Evolutionary conservation across 2,888 invertebrate genomes (phyloP), one percentile per base, ranked within the genome.

Genomic region (Heliconius ethilla): DNA sequence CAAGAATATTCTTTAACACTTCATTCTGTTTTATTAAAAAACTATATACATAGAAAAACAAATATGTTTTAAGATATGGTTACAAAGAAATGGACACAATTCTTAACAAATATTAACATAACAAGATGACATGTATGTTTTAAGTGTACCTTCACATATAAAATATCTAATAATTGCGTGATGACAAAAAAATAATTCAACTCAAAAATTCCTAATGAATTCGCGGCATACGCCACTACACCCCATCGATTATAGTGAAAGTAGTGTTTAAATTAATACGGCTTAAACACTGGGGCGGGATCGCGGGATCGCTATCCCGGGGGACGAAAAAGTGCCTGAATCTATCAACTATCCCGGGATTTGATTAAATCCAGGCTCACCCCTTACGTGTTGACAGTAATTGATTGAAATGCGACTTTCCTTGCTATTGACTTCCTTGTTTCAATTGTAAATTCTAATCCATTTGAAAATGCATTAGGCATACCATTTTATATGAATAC

Each of bases 311-410:
- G 91, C 85, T 84, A 85, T 89, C 91, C 89, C 90, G 80, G 83
- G 92, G 91, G 90, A 87, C 86, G 87, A 89, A 91, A 90, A 90
- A 91, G 89, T 89, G 89, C 88, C 90, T 87, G 87, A 90, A 91
- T 89, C 90, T 89, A 91, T 92, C 91, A 90, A 89, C 88, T 89
- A 87, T 87, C 84, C 86, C 86, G 90, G 89, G 91, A 91, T 90
- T 92, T 92, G 90, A 93, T 93, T 93, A 91, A 93, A 93, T 89
- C 89, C 87, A 81, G 81, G 78, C 88, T 89, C 91, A 89, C 93
- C 92, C 93, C 89, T 90, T 89, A 87, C 89, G 89, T 91, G 92
- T 91, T 91, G 93, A 90, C 92, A 90, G 90, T 90, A 91, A 93
- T 93, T 91, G 93, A 94, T 93, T 92, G 92, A 92, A 91, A 91